A percentile compares a stretch with the other conserved stretches of the same genome.
These are phyloP conservation scores for Nesogale talazaci DNA, from an alignment of 2,113 vertebrate genomes.

Conservation along the genomic window DNA sequence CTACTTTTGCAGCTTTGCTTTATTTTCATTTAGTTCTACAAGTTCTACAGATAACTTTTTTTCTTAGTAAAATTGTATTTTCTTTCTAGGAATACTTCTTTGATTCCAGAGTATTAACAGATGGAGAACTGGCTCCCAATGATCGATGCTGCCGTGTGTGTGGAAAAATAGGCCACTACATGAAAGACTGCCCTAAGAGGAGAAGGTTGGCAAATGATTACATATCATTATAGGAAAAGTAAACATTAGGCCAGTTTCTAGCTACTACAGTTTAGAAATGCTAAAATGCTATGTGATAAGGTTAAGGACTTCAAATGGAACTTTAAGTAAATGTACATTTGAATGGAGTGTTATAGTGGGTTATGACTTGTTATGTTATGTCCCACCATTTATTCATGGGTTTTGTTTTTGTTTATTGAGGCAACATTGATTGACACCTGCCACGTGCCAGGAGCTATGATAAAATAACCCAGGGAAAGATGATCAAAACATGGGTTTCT, in stretches of 20 bases:
- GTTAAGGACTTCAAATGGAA: constrained; percentile 39
- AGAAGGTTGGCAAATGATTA: constrained; percentile 90
- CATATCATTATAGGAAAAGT: constrained; percentile 59
- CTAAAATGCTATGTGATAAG: constrained; percentile 30
- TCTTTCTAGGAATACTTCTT: constrained; percentile 96
- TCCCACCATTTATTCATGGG: background rate
- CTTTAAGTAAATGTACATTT: constrained; percentile 49
- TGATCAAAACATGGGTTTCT: background rate
- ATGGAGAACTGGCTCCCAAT: constrained; percentile 97
- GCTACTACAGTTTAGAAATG: constrained; percentile 30
- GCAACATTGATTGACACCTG: constrained; percentile 56
- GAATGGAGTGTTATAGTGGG: constrained; percentile 30
- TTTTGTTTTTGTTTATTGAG: constrained; percentile 11
- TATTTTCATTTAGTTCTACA: constrained; percentile 44
- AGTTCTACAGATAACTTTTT: constrained; percentile 36
- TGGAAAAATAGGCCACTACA: constrained; percentile 99
- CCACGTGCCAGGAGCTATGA: background rate
- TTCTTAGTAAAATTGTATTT: constrained; percentile 57
- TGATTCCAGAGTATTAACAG: constrained; percentile 97
- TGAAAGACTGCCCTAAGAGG: constrained; percentile 99
- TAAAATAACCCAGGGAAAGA: background rate
- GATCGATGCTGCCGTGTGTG: constrained; percentile 98
- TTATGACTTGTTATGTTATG: constrained; percentile 37
- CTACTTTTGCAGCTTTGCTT: background rate
- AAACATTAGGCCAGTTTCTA: constrained; percentile 46